Evolutionary conservation across 1,140 invertebrate species (phyloP).

Genomic region (Aethina tumida): DNA sequence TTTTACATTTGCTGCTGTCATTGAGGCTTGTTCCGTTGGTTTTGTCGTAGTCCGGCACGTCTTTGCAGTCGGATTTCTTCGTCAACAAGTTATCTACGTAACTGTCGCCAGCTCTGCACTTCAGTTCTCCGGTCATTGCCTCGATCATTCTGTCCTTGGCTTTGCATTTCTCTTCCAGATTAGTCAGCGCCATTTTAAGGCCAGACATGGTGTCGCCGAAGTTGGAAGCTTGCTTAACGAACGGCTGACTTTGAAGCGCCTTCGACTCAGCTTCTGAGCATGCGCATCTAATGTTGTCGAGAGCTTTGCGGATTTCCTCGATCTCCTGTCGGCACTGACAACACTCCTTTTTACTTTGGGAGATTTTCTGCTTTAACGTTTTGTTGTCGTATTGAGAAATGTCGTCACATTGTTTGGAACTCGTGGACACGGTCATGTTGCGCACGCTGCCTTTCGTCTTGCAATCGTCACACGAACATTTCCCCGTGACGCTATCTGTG

Average conservation of each 20-base stretch:
- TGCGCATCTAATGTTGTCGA: slow-evolving; percentile 21
- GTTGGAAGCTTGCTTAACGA: slow-evolving; percentile 17
- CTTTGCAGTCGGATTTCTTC: not conserved
- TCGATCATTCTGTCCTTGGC: slow-evolving; percentile 29
- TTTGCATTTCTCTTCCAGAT: slow-evolving; percentile 26
- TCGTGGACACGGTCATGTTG: too few relatives aligned
- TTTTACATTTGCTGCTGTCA: slow-evolving; percentile 4
- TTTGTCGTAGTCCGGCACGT: slow-evolving; percentile 14
- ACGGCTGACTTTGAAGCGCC: slow-evolving; percentile 11
- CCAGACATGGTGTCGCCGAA: slow-evolving; percentile 24
- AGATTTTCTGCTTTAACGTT: slow-evolving; percentile 12
- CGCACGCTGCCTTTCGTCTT: too few relatives aligned
- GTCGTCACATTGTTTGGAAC: too few relatives aligned
- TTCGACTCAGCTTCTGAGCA: slow-evolving; percentile 20
- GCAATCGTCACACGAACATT: too few relatives aligned
- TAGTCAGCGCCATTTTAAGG: slow-evolving; percentile 22
- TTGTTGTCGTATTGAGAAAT: too few relatives aligned
- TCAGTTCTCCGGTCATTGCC: slow-evolving; percentile 22
- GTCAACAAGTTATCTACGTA: slow-evolving; percentile 16
- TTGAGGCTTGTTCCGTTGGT: slow-evolving; percentile 16
- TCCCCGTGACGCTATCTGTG: too few relatives aligned
- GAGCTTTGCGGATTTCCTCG: slow-evolving; percentile 16
- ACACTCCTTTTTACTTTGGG: slow-evolving; percentile 16
- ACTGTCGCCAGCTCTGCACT: slow-evolving; percentile 16
- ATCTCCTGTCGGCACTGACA: slow-evolving; percentile 18